phyloP scores from a whole-genome alignment of 37 sponge, comb jelly and placozoan genomes.

The Oscarella lobularis region DNA sequence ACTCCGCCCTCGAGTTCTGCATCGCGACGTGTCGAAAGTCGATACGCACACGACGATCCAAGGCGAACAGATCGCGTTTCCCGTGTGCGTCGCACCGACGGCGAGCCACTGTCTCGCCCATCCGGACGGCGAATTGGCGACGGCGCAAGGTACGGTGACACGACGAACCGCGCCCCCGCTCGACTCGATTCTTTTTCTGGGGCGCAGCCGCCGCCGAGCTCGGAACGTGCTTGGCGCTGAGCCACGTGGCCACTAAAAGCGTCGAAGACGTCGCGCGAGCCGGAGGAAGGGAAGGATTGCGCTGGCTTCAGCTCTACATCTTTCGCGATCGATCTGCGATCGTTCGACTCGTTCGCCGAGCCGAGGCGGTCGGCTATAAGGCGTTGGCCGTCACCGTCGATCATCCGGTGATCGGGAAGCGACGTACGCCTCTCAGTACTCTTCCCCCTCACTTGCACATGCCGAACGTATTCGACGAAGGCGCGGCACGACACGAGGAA shows the following conservation, averaged over 20 bases:
- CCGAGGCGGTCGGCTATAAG: conserved; percentile 23
- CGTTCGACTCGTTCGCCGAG: conserved; percentile 14
- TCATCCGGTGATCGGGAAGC: not conserved
- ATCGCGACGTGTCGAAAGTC: conserved; percentile 46
- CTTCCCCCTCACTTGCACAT: not conserved
- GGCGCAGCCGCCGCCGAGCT: not conserved
- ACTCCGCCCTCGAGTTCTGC: conserved; percentile 54
- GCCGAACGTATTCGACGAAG: not conserved
- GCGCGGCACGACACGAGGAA: no score
- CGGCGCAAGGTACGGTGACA: conserved; percentile 53
- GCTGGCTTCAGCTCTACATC: conserved; percentile 39
- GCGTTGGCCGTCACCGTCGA: conserved; percentile 44
- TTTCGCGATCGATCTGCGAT: conserved; percentile 13
- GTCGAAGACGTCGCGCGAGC: not conserved
- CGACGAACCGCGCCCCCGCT: no score
- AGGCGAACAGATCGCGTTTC: conserved; percentile 53
- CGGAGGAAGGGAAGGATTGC: not conserved
- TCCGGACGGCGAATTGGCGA: conserved; percentile 70
- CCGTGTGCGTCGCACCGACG: conserved; percentile 77
- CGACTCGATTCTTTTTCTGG: not conserved
- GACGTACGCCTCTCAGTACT: not conserved
- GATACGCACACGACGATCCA: conserved; percentile 23
- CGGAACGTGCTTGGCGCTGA: conserved; percentile 13
- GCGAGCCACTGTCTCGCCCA: conserved; percentile 86
- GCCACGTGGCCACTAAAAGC: not conserved